These are phyloP conservation scores for Trissoscelio sp. DNA, from an alignment of 2,888 invertebrate species.

Conservation along the genomic window DNA sequence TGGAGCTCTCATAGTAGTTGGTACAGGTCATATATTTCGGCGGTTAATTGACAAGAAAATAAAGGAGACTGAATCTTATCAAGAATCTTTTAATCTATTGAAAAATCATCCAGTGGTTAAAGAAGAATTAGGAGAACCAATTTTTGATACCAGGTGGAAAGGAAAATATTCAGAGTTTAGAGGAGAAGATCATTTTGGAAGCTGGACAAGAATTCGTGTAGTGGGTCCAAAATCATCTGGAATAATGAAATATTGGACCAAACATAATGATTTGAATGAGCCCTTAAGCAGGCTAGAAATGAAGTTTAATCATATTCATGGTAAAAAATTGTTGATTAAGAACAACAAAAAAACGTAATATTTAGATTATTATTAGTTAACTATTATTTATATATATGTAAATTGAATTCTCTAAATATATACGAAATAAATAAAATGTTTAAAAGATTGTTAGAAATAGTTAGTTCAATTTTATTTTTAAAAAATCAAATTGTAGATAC, in stretches of 20 bases:
- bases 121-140: conserved; percentile 89
- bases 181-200: conserved; percentile 82
- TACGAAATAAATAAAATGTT: too few species aligned
- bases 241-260: conserved; percentile 72
- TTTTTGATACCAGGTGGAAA: conserved; percentile 86
- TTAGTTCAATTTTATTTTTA: too few species aligned
- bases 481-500: too few species aligned
- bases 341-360: conserved; percentile 2
- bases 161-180: conserved; percentile 60
- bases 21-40: not conserved
- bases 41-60: not conserved
- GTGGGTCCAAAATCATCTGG: conserved; percentile 88
- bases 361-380: too few species aligned
- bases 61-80: conserved; percentile 85
- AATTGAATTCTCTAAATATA: too few species aligned
- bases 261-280: conserved; percentile 30
- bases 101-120: conserved; percentile 86
- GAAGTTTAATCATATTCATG: conserved; percentile 65
- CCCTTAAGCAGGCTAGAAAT: conserved; percentile 73
- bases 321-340: conserved; percentile 71
- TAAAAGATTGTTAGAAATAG: too few species aligned
- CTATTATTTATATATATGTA: conserved; percentile 3
- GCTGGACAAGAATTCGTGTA: conserved; percentile 87
- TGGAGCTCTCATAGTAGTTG: not conserved
- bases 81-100: conserved; percentile 86